Conservation (phyloP, 2,797 vertebrate genomes). For the Hippopotamyrus pictus region DNA sequence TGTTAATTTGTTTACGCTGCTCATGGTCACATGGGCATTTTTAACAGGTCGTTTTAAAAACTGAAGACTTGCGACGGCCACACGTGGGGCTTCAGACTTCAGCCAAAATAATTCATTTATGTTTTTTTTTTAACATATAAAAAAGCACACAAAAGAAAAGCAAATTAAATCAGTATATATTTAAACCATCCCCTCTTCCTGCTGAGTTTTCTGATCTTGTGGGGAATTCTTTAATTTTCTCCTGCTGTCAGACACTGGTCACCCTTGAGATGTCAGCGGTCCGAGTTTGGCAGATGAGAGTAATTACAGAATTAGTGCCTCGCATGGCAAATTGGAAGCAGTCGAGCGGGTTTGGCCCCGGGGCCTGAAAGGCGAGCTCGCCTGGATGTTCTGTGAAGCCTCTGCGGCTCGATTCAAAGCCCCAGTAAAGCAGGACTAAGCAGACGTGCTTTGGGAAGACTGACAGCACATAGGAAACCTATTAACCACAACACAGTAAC, state of each 20-base stretch:
- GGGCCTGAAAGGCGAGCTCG: background rate
- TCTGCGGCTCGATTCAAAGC: background rate
- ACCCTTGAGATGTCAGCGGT: background rate
- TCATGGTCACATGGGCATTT: background rate
- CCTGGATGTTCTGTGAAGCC: background rate
- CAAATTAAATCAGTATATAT: background rate
- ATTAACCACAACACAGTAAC: background rate
- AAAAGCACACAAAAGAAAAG: background rate
- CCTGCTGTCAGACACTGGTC: background rate
- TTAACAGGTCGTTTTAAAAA: background rate
- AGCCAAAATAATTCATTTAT: background rate
- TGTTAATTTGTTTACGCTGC: background rate
- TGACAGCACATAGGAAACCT: background rate
- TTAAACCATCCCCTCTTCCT: background rate
- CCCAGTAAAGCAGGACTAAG: background rate
- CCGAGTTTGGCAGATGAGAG: background rate
- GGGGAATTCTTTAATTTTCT: background rate
- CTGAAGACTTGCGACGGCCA: background rate
- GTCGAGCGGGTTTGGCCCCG: background rate
- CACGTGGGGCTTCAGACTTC: background rate
- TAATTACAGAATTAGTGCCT: background rate
- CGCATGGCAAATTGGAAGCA: slow-evolving; percentile 2
- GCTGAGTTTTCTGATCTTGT: background rate
- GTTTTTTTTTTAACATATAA: background rate
- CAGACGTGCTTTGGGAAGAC: background rate